Base-by-base conservation (phyloP, 2,113 vertebrate genomes). In the Callaeas wilsoni region DNA sequence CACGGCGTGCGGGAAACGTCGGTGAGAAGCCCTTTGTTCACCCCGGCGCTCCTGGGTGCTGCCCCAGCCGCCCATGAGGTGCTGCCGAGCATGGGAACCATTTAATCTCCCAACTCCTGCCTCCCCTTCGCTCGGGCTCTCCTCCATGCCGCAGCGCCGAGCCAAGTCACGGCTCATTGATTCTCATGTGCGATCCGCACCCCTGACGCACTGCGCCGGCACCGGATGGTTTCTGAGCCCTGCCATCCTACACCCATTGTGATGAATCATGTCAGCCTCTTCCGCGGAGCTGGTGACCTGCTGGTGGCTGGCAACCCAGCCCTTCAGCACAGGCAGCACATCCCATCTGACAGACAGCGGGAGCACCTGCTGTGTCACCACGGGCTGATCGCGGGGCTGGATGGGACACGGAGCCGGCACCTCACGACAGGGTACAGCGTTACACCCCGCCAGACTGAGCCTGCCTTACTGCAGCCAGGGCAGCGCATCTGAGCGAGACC, bases 1-100 rank as follows among this genome's bases (percentile, higher is more conserved):
- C 82, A 27, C 35, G 14, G 30, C 1, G 1, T 8, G 60, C 0
- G 0, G 2, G 12, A 53, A 47, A 41, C 0, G 6, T 13, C 0
- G 1, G 55, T 10, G n/a, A 55, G 67, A 39, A 91, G 85, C 47
- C 59, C 82, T 94, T 94, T 94, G 93, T 70, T 94, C 52, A 41
- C 39, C 80, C 70, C 60, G 19, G 56, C 2, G 10, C 82, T 55
- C 68, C 71, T 26, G 41, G 63, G 69, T 1, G 1, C 70, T 77
- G 62, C 87, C 53, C 68, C n/a, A 9, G 71, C n/a, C 2, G 1
- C 81, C 42, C 1, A 1, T 1, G 11, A 62, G 78, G 74, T 46
- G 67, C 56, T 27, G 67, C 37, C 0, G 53, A 71, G 70, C 87
- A 85, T 0, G n/a, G 35, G 84, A 78, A 60, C 49, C 62, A 22